Conservation (phyloP, 2,888 invertebrate genomes). For the Augochlorella aurata region DNA sequence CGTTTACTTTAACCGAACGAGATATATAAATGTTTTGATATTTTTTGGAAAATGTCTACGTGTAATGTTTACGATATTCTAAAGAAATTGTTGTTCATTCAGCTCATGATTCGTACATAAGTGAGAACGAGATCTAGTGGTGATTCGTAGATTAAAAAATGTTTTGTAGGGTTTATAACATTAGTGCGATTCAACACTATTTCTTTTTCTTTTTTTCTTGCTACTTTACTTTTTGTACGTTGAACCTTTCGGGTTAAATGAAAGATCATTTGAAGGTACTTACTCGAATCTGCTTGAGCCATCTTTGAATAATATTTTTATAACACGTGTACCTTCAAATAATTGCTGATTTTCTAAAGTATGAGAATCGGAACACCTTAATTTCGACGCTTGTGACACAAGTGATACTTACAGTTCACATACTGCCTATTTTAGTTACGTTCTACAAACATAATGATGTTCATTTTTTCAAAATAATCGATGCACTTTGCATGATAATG, state of each 20-base stretch:
- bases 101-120: slow-evolving; percentile 20
- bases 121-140: background rate
- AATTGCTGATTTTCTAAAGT: background rate
- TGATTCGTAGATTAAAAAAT: slow-evolving; percentile 11
- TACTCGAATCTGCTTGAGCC: background rate
- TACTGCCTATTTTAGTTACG: slow-evolving; percentile 11
- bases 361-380: background rate
- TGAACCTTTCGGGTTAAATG: background rate
- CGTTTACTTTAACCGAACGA: slow-evolving; percentile 12
- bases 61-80: background rate
- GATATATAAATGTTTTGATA: background rate
- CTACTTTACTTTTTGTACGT: slow-evolving; percentile 13
- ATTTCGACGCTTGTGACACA: background rate
- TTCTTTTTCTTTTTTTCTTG: background rate
- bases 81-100: slow-evolving; percentile 15
- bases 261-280: background rate
- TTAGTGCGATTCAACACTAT: slow-evolving; percentile 5
- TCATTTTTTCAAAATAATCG: slow-evolving; percentile 17
- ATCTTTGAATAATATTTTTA: background rate
- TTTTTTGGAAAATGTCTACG: background rate
- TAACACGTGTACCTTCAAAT: background rate
- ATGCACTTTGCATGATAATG: background rate
- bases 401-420: slow-evolving; percentile 5
- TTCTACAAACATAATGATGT: slow-evolving; percentile 37
- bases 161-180: background rate